Evolutionary conservation across 2,888 invertebrate species (phyloP).

Genomic region (Amphipyra tragopoginis): DNA sequence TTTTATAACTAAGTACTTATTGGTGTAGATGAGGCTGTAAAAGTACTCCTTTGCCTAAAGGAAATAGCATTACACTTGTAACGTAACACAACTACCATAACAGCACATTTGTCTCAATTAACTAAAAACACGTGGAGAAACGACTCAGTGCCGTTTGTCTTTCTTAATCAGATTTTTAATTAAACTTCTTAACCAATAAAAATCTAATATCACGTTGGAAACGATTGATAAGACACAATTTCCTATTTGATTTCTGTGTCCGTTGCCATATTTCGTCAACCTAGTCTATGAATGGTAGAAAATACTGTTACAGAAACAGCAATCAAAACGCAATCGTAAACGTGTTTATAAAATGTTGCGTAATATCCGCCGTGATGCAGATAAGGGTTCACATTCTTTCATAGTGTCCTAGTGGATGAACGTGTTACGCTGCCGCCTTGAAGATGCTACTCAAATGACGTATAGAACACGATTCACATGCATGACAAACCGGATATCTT

Average conservation of each 20-base stretch:
- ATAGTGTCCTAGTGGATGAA: slow-evolving; percentile 3
- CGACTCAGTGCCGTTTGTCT: slow-evolving; percentile 7
- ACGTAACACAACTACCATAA: slow-evolving; percentile 15
- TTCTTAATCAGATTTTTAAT: slow-evolving; percentile 32
- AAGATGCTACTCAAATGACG: slow-evolving; percentile 38
- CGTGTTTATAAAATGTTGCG: slow-evolving; percentile 32
- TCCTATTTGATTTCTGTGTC: slow-evolving; percentile 6
- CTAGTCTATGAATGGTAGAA: slow-evolving; percentile 3
- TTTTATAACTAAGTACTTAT: too few species aligned
- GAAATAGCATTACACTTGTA: slow-evolving; percentile 29
- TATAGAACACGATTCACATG: slow-evolving; percentile 45
- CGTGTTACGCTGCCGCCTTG: slow-evolving; percentile 16
- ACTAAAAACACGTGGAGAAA: slow-evolving; percentile 22
- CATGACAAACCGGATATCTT: slow-evolving; percentile 52
- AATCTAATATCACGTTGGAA: neutral
- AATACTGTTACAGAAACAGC: slow-evolving; percentile 3
- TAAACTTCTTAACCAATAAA: slow-evolving; percentile 15
- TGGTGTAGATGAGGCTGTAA: too few species aligned
- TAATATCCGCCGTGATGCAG: slow-evolving; percentile 20
- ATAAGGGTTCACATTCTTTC: slow-evolving; percentile 34
- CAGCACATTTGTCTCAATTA: slow-evolving; percentile 28
- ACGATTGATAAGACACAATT: slow-evolving; percentile 3
- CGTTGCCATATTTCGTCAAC: slow-evolving; percentile 1
- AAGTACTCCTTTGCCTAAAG: slow-evolving; percentile 21
- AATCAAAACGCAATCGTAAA: slow-evolving; percentile 7